Evolutionary conservation across 2,113 vertebrate genomes (phyloP), one percentile per base, ranked within the genome.

Genomic region (Ondatra zibethicus): DNA sequence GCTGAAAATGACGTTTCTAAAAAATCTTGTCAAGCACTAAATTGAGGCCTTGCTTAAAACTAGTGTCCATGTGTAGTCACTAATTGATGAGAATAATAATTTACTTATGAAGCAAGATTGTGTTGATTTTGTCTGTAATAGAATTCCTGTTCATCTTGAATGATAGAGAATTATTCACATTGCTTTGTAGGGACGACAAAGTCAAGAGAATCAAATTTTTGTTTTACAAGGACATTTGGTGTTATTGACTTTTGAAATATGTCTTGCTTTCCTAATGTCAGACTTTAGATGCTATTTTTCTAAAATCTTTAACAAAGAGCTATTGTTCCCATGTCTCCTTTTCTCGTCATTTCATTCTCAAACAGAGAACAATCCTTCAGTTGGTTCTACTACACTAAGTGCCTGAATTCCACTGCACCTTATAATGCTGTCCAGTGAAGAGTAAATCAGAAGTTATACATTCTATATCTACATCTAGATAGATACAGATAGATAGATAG

Each of bases 111-210:
- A 77, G 45, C 39, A 92, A 96, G 81, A 92, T 94, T 93, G 27
- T 85, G 90, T 97, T 97, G 92, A 76, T 94, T 96, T 97, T 97
- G 92, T 96, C 96, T 97, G 52, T 94, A 92, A 96, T 97, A 88
- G 61, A 92, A 93, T 97, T 96, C 92, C 94, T 90, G 7, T 93
- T 93, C 61, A 85, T 97, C 81, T 87, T 13, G 92, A 97, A 92
- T 96, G 47, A 58, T 75, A 93, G 84, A 27, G 89, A 93, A 93
- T 97, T 96, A 94, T 89, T 97, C 87, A 97, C 90, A 88, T 93
- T 97, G 85, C 94, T 95, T 96, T 90, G 58, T 95, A 84, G 72
- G n/a, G 45, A 96, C 52, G 94, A 94, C 85, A 95, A 93, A 97
- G 82, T 97, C 84, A 93, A 95, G 61, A 39, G 82, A 90, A 92